Percentiles rank a stretch among this genome's conserved stretches.
These are phyloP conservation scores for Notodonta dromedarius DNA, from an alignment of 2,888 invertebrate genomes.

Conservation along the genomic window DNA sequence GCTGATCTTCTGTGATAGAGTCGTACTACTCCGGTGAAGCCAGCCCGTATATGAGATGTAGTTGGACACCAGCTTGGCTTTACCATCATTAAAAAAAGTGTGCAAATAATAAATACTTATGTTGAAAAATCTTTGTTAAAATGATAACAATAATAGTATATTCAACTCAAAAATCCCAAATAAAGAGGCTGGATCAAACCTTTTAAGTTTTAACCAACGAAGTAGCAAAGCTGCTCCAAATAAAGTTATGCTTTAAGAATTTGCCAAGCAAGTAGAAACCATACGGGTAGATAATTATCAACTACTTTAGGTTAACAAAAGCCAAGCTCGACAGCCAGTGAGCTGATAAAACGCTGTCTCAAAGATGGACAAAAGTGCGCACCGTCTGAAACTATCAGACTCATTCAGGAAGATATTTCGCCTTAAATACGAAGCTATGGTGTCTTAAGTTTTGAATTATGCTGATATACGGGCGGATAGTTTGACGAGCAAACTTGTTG, in stretches of 20 bases:
- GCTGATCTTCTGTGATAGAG: too few relatives aligned
- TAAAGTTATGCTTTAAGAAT: background rate
- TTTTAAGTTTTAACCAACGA: too few relatives aligned
- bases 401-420: slow-evolving; percentile 45
- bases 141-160: too few relatives aligned
- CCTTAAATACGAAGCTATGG: slow-evolving; percentile 38
- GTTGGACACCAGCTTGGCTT: too few relatives aligned
- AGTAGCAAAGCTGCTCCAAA: background rate
- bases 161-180: background rate
- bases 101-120: too few relatives aligned
- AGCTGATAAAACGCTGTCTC: slow-evolving; percentile 23
- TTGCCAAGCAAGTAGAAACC: slow-evolving; percentile 11
- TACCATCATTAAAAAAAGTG: too few relatives aligned
- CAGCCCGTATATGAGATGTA: too few relatives aligned
- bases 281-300: slow-evolving; percentile 27
- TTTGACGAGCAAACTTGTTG: slow-evolving; percentile 27
- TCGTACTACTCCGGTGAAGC: too few relatives aligned
- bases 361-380: slow-evolving; percentile 25
- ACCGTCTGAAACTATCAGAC: slow-evolving; percentile 32
- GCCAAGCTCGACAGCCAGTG: slow-evolving; percentile 17
- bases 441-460: slow-evolving; percentile 35
- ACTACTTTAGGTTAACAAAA: slow-evolving; percentile 26
- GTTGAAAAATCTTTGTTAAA: too few relatives aligned
- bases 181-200: background rate
- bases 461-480: slow-evolving; percentile 31